Base-by-base conservation (phyloP, 2,797 vertebrate species). In the Argentina silus region DNA sequence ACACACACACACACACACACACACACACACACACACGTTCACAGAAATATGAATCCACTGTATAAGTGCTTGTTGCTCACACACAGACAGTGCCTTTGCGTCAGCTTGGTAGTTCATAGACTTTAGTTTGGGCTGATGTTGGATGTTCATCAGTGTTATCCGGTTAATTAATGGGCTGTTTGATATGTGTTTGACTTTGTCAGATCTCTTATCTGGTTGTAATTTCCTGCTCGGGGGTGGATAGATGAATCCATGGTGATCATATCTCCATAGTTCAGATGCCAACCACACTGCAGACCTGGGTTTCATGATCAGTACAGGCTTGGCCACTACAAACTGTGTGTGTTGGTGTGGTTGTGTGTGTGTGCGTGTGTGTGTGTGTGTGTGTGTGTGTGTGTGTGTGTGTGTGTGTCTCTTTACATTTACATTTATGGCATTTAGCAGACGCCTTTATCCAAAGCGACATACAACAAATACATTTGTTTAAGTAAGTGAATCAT, bases 371-470 rank as follows among this genome's bases (percentile, higher is more conserved):
- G 43, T 67, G 3, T 72, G 55, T 57, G 55, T 9, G 47, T 50
- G 27, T 36, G 27, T 36, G 27, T 36, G 27, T 36, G 27, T 36
- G 27, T 36, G 27, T 36, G 47, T 65, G 74, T 70, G 73, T 74
- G 80, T 77, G 66, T 77, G 81, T 71, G 43, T 60, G 50, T 85
- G 75, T 43, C n/a, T n/a, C n/a, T n/a, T n/a, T n/a, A n/a, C n/a
- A n/a, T n/a, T n/a, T n/a, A n/a, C n/a, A n/a, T n/a, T n/a, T n/a
- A n/a, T n/a, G n/a, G n/a, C n/a, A n/a, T n/a, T n/a, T n/a, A n/a
- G n/a, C n/a, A n/a, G n/a, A n/a, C n/a, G n/a, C n/a, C n/a, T n/a
- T n/a, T n/a, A n/a, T n/a, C n/a, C n/a, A n/a, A n/a, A n/a, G n/a
- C n/a, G n/a, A n/a, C n/a, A n/a, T n/a, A n/a, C n/a, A n/a, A n/a